These are phyloP conservation scores for Bombus pascuorum DNA, from an alignment of 1,140 invertebrate species.

Conservation along the genomic window DNA sequence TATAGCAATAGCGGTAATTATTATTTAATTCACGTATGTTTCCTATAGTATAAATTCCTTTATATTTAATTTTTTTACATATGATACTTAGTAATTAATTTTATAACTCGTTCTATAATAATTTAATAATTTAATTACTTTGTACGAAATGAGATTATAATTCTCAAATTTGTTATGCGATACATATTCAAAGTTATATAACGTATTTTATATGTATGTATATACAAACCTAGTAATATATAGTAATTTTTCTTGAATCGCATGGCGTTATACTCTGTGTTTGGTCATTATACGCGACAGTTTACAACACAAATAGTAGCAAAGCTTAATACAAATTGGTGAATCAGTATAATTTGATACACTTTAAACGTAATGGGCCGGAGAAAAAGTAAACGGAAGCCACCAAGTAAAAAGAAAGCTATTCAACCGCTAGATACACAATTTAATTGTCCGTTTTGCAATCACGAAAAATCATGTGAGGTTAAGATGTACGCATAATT, in stretches of 20 bases:
- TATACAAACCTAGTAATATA: background rate
- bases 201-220: background rate
- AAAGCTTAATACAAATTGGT: background rate
- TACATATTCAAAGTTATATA: too few species aligned
- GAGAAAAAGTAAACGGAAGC: slow-evolving; percentile 98
- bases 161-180: background rate
- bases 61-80: background rate
- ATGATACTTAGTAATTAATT: background rate
- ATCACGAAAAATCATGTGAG: slow-evolving; percentile 99
- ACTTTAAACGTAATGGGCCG: slow-evolving; percentile 90
- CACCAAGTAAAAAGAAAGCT: slow-evolving; percentile 96
- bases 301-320: slow-evolving; percentile 12
- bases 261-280: background rate
- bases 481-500: slow-evolving; percentile 96
- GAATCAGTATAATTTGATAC: background rate
- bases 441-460: slow-evolving; percentile 99
- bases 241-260: slow-evolving; percentile 12
- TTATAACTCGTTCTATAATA: background rate
- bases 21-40: background rate
- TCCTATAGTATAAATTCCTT: background rate
- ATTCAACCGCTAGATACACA: slow-evolving; percentile 97
- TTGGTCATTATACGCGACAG: background rate
- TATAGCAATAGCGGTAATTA: slow-evolving; percentile 26
- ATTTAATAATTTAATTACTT: background rate
- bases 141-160: background rate